phyloP scores from a whole-genome alignment of 2,888 invertebrate species.

The Agrotis puta region DNA sequence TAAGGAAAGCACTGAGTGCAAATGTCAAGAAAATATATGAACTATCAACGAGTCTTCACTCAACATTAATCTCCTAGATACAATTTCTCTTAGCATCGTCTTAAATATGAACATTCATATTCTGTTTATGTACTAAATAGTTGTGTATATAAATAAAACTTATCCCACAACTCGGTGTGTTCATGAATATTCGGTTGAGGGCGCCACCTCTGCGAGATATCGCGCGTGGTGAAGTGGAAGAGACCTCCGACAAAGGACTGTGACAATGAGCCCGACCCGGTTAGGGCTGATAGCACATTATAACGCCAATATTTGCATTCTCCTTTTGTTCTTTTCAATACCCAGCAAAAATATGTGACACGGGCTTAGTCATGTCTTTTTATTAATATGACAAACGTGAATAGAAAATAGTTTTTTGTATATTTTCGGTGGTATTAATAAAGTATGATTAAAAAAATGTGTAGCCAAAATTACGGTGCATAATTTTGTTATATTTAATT shows the following conservation, averaged over 20 bases:
- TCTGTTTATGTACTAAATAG: constrained; percentile 39
- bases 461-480: constrained; percentile 43
- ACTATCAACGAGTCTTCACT: not conserved
- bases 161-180: constrained; percentile 69
- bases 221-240: constrained; percentile 87
- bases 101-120: constrained; percentile 24
- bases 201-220: constrained; percentile 81
- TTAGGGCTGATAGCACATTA: constrained; percentile 76
- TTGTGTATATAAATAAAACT: constrained; percentile 65
- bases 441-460: constrained; percentile 50
- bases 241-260: constrained; percentile 88
- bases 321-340: constrained; percentile 63
- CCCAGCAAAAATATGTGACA: constrained; percentile 56
- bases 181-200: constrained; percentile 80
- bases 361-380: constrained; percentile 69
- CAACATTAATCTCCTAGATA: constrained; percentile 5
- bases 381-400: constrained; percentile 49
- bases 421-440: constrained; percentile 49
- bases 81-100: constrained; percentile 17
- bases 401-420: constrained; percentile 38
- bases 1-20: not conserved
- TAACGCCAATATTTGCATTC: constrained; percentile 71
- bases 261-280: constrained; percentile 81
- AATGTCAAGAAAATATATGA: not conserved
- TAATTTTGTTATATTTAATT: constrained; percentile 45